Evolutionary conservation across 1,140 invertebrate species (phyloP).

Genomic region (Holcopasites calliopsidis): DNA sequence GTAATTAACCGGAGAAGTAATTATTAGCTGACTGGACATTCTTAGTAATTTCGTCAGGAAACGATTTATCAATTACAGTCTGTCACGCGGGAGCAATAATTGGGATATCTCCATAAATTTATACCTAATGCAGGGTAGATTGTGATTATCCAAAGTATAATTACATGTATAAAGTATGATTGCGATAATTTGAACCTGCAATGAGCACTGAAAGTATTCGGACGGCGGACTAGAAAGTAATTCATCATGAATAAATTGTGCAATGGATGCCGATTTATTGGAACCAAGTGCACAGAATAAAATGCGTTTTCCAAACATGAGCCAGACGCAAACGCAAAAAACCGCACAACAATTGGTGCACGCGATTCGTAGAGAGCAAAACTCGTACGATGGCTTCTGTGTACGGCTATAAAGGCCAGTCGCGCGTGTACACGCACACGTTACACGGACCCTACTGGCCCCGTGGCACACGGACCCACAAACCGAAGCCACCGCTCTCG

Average conservation of each 20-base stretch:
- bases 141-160: no score
- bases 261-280: no score
- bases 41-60: not conserved
- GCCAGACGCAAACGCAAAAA: conserved; percentile 22
- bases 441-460: conserved; percentile 62
- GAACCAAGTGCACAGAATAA: no score
- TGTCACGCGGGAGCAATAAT: no score
- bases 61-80: conserved; percentile 4
- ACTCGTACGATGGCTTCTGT: conserved; percentile 1
- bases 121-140: no score
- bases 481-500: conserved; percentile 51
- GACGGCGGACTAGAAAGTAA: no score
- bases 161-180: no score
- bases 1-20: conserved; percentile 16
- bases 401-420: not conserved
- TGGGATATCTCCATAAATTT: no score
- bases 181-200: no score
- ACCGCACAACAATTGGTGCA: not conserved
- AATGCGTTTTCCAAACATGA: not conserved
- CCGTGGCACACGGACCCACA: conserved; percentile 71
- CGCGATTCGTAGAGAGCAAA: not conserved
- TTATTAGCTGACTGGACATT: conserved; percentile 5
- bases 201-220: no score
- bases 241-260: no score
- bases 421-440: conserved; percentile 25